Base-by-base conservation (phyloP, 2,888 invertebrate genomes). In the Reticulitermes lucifugus region DNA sequence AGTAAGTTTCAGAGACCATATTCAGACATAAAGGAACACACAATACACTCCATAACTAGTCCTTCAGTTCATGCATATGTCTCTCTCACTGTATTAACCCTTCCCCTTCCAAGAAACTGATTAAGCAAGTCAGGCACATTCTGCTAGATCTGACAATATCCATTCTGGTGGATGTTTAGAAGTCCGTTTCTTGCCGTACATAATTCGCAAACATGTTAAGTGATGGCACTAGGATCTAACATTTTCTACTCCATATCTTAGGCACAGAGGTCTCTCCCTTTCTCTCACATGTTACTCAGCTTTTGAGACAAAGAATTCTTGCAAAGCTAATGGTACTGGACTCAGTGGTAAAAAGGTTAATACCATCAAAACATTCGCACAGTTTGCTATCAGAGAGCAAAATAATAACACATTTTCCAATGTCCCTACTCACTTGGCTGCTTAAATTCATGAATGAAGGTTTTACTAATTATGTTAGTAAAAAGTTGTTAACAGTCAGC, bases 371-470 rank as follows among this genome's bases (percentile, higher is more conserved):
- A 65, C 25, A 51, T 43, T 9, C n/a, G 9, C 51, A 46, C 46
- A n/a, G 5, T 77, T 77, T 41, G 7, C 29, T 73, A 77, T n/a
- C 21, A 77, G n/a, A 77, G n/a, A 43, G 43, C 43, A 77, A 77
- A 73, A 77, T 46, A 77, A 43, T 22, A 77, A 22, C 10, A 77
- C n/a, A 12, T 41, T 77, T 77, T 77, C 77, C 77, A 75, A 75
- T 75, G 75, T 75, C 41, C 75, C 75, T 75, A 77, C 77, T 77
- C 77, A 77, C n/a, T 77, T 21, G 51, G 25, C 65, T 77, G 77
- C 2, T n/a, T 1, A 18, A 77, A n/a, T 77, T 46, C 7, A 25
- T 65, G 25, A 65, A 65, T 65, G n/a, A 35, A n/a, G 2, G 7
- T 10, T 65, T 25, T 65, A 65, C 65, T 12, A 25, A 12, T 65